Base-by-base conservation (phyloP, 2,888 invertebrate species). In the Craniophora ligustri region DNA sequence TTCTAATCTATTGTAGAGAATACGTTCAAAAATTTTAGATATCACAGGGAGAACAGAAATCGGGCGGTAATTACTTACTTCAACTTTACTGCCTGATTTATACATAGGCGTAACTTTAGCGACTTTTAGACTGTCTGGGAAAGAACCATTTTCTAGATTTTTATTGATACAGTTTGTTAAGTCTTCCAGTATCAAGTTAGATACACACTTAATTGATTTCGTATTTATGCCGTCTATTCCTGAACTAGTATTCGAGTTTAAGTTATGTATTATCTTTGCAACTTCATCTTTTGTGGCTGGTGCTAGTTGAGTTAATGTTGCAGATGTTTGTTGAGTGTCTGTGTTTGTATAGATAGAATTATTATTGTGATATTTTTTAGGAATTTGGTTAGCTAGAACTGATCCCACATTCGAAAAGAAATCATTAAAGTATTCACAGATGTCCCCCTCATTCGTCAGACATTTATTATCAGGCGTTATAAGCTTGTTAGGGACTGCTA, bases 371-470 rank as follows among this genome's bases (percentile, higher is more conserved):
- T 10, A 31, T 14, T 42, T 14, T 7, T 5, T 5, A 1, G 44
- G 44, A 21, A 44, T 44, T 26, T 34, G 10, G 4, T 35, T 23
- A 10, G 44, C 44, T 6, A 44, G 10, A 6, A 5, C 14, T 3
- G 32, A n/a, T 2, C 44, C 44, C 5, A 44, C 23, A 3, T 14
- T 26, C n/a, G 44, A 2, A 26, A 44, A 44, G n/a, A 34, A 44
- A 6, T 23, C 14, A n/a, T 44, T 44, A 26, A 44, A 44, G 14
- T 5, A 26, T 26, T 44, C 34, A 44, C 34, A 44, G 7, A 44
- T 44, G 4, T 35, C 35, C 7, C 8, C 11, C 2, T 1, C 1
- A n/a, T 26, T 8, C 5, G 1, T 30, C 1, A 18, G 2, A 0
- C 2, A 3, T 1, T 16, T 16, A 32, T 21, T 32, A 1, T 13